A percentile compares a stretch with the other conserved stretches of the same genome.
Evolutionary conservation across 2,888 invertebrate genomes (phyloP).

Genomic region (Monoplex corrugatus): DNA sequence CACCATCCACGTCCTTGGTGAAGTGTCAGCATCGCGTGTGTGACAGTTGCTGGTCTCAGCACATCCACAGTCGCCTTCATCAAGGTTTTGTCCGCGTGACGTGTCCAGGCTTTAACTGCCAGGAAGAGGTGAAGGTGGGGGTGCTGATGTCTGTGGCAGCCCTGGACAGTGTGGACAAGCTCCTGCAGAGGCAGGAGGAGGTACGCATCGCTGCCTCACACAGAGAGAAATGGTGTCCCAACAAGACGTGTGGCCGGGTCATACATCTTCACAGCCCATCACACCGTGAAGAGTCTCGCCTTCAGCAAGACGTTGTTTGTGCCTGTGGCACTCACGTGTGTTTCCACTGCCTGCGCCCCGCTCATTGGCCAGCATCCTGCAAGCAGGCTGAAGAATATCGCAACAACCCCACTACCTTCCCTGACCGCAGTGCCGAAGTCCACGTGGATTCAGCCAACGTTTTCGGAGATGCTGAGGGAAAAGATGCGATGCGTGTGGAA

Average conservation of each 20-base stretch:
- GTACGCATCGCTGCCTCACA: slow-evolving; percentile 45
- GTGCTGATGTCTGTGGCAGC: slow-evolving; percentile 56
- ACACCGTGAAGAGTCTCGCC: not conserved
- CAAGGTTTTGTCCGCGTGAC: slow-evolving; percentile 49
- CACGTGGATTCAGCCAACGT: not conserved
- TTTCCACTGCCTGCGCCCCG: slow-evolving; percentile 54
- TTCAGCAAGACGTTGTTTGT: slow-evolving; percentile 53
- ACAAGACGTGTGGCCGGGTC: slow-evolving; percentile 57
- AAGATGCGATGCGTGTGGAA: slow-evolving; percentile 32
- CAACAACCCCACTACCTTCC: slow-evolving; percentile 12
- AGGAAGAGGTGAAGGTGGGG: slow-evolving; percentile 47
- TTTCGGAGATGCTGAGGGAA: not conserved
- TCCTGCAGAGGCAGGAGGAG: slow-evolving; percentile 47
- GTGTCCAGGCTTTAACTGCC: slow-evolving; percentile 59
- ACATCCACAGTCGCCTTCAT: slow-evolving; percentile 49
- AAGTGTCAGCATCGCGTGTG: slow-evolving; percentile 59
- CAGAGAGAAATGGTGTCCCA: slow-evolving; percentile 60
- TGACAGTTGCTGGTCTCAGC: slow-evolving; percentile 56
- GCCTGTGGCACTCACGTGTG: slow-evolving; percentile 56
- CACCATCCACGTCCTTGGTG: slow-evolving; percentile 52
- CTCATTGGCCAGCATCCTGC: slow-evolving; percentile 61
- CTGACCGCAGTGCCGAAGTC: slow-evolving; percentile 3
- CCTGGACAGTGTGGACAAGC: slow-evolving; percentile 50
- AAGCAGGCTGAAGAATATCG: slow-evolving; percentile 53
- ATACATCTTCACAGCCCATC: slow-evolving; percentile 15